These are phyloP conservation scores for Folsomia manolachei DNA, from an alignment of 2,888 invertebrate genomes.

Conservation along the genomic window DNA sequence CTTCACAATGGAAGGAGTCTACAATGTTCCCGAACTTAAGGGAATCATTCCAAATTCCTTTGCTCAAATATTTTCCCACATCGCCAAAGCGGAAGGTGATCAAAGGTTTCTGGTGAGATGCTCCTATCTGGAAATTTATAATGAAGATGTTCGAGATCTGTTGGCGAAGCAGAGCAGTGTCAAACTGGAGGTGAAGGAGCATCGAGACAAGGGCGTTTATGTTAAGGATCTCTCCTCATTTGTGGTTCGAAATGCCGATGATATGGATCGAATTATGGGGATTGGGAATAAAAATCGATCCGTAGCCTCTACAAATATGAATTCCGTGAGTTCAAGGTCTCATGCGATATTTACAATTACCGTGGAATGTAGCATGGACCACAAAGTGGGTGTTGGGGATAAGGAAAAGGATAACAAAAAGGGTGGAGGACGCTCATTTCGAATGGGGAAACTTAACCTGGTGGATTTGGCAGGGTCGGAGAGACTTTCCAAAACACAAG, in stretches of 20 bases:
- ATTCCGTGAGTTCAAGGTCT: slow-evolving; percentile 90
- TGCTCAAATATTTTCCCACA: slow-evolving; percentile 97
- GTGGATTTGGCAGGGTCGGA: slow-evolving; percentile 79
- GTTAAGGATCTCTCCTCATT: slow-evolving; percentile 96
- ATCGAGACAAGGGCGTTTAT: slow-evolving; percentile 89
- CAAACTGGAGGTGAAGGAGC: slow-evolving; percentile 76
- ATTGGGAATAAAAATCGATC: slow-evolving; percentile 90
- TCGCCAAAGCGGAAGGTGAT: slow-evolving; percentile 86
- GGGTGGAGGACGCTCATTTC: slow-evolving; percentile 55
- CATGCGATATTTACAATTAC: slow-evolving; percentile 99
- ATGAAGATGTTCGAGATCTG: slow-evolving; percentile 96
- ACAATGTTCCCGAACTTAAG: slow-evolving; percentile 79
- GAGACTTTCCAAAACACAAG: slow-evolving; percentile 93
- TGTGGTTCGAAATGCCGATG: slow-evolving; percentile 96
- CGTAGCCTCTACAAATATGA: slow-evolving; percentile 94
- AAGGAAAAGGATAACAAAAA: neutral
- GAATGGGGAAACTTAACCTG: slow-evolving; percentile 94
- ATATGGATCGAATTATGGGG: slow-evolving; percentile 90
- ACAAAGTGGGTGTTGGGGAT: neutral
- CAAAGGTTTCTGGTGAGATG: slow-evolving; percentile 88
- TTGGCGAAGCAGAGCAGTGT: slow-evolving; percentile 81
- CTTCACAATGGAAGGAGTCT: slow-evolving; percentile 94
- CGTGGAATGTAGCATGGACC: slow-evolving; percentile 85
- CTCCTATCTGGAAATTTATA: slow-evolving; percentile 98
- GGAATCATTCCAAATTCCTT: slow-evolving; percentile 99